Percentiles rank a stretch among this genome's conserved stretches.
phyloP scores from a whole-genome alignment of 1,140 invertebrate species.

The Adelges cooleyi region DNA sequence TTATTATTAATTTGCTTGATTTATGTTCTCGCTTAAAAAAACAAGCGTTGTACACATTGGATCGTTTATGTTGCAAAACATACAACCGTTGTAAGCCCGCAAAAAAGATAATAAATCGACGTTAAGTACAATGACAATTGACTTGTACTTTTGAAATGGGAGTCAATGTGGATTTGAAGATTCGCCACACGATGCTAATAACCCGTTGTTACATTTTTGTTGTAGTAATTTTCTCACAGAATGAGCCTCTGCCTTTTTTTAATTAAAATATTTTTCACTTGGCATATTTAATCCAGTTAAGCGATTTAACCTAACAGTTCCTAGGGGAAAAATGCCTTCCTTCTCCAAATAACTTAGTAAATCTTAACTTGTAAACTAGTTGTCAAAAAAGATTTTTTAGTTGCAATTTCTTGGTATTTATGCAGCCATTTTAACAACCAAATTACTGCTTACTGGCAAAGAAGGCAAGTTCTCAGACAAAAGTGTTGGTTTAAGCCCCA shows the following conservation, averaged over 20 bases:
- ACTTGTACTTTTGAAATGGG: too few species aligned
- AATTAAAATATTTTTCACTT: neutral
- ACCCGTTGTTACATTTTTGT: too few species aligned
- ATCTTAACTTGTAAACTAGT: constrained; percentile 36
- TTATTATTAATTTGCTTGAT: too few species aligned
- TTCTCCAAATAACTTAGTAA: constrained; percentile 33
- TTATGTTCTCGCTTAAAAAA: too few species aligned
- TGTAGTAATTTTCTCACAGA: neutral
- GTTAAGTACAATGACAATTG: too few species aligned
- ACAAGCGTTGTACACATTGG: too few species aligned
- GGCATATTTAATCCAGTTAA: constrained; percentile 24
- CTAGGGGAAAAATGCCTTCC: constrained; percentile 33
- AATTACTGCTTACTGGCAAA: constrained; percentile 33
- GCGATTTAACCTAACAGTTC: constrained; percentile 33
- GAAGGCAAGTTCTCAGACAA: constrained; percentile 31
- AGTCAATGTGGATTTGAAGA: too few species aligned
- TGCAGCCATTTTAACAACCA: constrained; percentile 30
- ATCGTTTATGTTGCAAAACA: too few species aligned
- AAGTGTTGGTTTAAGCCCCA: constrained; percentile 32
- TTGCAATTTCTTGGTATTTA: constrained; percentile 29
- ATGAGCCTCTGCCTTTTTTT: neutral
- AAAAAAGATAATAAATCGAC: too few species aligned
- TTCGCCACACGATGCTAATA: too few species aligned
- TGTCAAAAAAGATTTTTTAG: constrained; percentile 36
- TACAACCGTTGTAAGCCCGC: too few species aligned